Conservation (phyloP, 2,113 vertebrate genomes). For the Indicator maculatus region DNA sequence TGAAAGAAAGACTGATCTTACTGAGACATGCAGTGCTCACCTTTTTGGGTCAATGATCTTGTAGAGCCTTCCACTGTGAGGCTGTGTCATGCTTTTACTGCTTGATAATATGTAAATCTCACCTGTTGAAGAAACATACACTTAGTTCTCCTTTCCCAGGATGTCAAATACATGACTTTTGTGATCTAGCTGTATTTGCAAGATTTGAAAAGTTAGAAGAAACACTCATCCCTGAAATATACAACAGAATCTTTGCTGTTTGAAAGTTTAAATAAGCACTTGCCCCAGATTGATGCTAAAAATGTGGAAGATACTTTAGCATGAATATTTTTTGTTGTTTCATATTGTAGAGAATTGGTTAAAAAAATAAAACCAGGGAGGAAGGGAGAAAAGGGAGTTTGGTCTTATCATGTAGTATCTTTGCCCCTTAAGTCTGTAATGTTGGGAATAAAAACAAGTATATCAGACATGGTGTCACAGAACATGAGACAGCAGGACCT, state of each 20-base stretch:
- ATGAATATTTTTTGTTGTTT: neutral
- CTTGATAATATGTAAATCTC: constrained; percentile 95
- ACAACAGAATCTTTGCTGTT: neutral
- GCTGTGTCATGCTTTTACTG: constrained; percentile 94
- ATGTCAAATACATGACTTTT: neutral
- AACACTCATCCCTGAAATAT: neutral
- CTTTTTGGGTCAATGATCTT: constrained; percentile 97
- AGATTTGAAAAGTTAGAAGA: neutral
- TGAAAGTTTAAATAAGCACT: neutral
- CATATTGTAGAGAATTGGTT: neutral
- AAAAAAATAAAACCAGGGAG: neutral
- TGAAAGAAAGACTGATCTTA: neutral
- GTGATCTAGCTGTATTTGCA: neutral
- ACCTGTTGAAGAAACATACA: constrained; percentile 78
- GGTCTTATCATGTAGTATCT: neutral
- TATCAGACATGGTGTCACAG: neutral
- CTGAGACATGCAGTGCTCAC: constrained; percentile 69
- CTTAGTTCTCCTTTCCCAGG: neutral
- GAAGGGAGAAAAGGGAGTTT: neutral
- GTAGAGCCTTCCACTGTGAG: constrained; percentile 95
- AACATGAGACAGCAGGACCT: neutral
- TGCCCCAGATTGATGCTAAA: neutral
- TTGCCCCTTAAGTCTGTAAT: neutral
- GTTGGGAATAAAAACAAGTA: neutral
- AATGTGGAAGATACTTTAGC: neutral